Evolutionary conservation across 2,113 vertebrate species (phyloP), one percentile per base, ranked within the genome.

Genomic region (Octodon degus): DNA sequence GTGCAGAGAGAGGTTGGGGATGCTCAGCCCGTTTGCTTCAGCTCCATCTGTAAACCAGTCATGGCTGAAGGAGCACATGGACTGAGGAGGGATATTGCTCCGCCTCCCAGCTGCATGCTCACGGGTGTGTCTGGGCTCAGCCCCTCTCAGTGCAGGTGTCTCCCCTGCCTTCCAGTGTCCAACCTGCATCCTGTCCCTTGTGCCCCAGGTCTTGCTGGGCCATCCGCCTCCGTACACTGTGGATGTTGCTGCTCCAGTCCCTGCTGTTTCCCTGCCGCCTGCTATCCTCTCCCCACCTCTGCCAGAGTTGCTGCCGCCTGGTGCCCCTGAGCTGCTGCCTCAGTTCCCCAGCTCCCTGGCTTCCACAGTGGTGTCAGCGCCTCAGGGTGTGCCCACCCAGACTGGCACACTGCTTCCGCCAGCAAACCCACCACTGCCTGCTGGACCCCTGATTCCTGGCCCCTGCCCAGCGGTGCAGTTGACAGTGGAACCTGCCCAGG

Each of bases 251-350:
- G 93, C 97, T 96, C 98, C 98, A 72, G 98, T 98, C 80, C 96
- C 98, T 0, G 58, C 98, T 25, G 98, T 98, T 91, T 97, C 98
- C 0, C 93, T 97, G 87, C 98, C 98, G 0, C 98, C 98, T 40
- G 97, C 98, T 1, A 89, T 98, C 92, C 95, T 98, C 85, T 99
- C 99, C 25, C 98, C 98, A 0, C 98, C 98, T 47, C 89, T 99
- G 96, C 97, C 98, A 0, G 99, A 99, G 10, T 80, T 95, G 70
- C 80, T 98, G 92, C 98, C 97, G 0, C 96, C 98, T 34, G 76
- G 96, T 60, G 96, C 97, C 93, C 95, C 98, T 0, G 98, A 99
- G 95, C 96, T 98, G 70, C 27, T 97, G 97, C 90, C 99, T 62
- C 99, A 98, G 97, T 86, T 98, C 82, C 97, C 98, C 67, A 97